Percentiles rank a stretch among this genome's conserved stretches.
These are phyloP conservation scores for Dendrolimus houi DNA, from an alignment of 2,888 invertebrate genomes.

Conservation along the genomic window DNA sequence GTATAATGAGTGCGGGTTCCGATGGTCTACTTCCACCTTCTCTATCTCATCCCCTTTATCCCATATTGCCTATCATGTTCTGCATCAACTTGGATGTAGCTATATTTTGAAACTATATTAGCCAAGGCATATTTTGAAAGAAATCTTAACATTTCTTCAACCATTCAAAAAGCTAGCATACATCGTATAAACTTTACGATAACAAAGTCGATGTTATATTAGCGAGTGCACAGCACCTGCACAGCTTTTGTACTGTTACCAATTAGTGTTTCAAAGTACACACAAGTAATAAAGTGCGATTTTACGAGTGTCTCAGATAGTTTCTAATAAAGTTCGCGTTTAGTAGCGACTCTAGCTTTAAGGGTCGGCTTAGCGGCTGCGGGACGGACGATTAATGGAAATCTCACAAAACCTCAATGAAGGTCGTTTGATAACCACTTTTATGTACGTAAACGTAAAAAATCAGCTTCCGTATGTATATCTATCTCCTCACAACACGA, in stretches of 20 bases:
- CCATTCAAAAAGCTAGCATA: too few species aligned
- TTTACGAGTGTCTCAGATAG: conserved; percentile 45
- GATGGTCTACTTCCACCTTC: too few species aligned
- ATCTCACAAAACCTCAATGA: background rate
- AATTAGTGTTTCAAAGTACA: conserved; percentile 46
- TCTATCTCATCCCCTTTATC: too few species aligned
- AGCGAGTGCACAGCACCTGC: background rate
- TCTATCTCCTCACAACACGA: too few species aligned
- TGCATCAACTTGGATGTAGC: too few species aligned
- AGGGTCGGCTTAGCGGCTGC: conserved; percentile 8
- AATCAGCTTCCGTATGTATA: too few species aligned
- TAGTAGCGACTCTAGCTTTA: conserved; percentile 41
- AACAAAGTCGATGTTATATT: conserved; percentile 11
- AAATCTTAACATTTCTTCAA: too few species aligned
- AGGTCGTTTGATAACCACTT: background rate
- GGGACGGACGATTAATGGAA: background rate
- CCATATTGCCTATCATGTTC: too few species aligned
- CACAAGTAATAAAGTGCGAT: conserved; percentile 33
- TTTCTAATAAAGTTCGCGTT: conserved; percentile 44
- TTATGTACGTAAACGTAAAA: background rate
- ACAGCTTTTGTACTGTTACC: conserved; percentile 29
- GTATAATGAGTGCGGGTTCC: too few species aligned
- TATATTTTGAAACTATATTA: too few species aligned
- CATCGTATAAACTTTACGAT: conserved; percentile 6
- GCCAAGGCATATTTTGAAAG: too few species aligned